These are phyloP conservation scores for Emmelina monodactyla DNA, from an alignment of 2,888 invertebrate genomes.

Conservation along the genomic window DNA sequence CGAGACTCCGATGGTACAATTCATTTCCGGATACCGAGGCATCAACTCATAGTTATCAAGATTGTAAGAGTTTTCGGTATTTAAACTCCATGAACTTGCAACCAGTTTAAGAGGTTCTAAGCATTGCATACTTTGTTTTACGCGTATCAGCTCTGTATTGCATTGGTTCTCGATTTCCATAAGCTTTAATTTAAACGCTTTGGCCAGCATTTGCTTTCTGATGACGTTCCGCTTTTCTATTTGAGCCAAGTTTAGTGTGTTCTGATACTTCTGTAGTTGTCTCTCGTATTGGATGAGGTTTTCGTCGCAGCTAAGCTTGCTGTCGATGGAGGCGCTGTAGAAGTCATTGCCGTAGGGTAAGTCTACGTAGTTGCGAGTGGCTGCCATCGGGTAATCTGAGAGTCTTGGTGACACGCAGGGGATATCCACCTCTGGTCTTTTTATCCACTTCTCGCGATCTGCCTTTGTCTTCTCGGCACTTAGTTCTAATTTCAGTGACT, in stretches of 20 bases:
- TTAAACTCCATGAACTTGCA: conserved; percentile 43
- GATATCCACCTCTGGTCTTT: background rate
- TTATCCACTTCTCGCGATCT: conserved; percentile 22
- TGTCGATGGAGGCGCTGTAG: conserved; percentile 35
- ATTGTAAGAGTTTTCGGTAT: conserved; percentile 28
- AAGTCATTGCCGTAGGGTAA: conserved; percentile 18
- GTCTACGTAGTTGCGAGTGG: conserved; percentile 17
- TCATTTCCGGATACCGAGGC: conserved; percentile 40
- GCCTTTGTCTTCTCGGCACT: conserved; percentile 43
- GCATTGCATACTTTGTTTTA: conserved; percentile 55
- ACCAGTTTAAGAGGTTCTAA: conserved; percentile 49
- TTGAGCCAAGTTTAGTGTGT: conserved; percentile 50
- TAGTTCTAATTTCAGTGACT: conserved; percentile 44
- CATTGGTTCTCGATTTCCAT: conserved; percentile 58
- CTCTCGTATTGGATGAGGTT: conserved; percentile 51
- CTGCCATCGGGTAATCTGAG: conserved; percentile 11
- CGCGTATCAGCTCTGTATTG: conserved; percentile 47
- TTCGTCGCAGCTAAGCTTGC: conserved; percentile 41
- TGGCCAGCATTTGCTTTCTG: conserved; percentile 52
- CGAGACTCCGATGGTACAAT: conserved; percentile 27
- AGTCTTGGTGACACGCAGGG: background rate
- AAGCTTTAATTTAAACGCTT: conserved; percentile 47
- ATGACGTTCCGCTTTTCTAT: conserved; percentile 55
- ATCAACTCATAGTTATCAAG: conserved; percentile 38
- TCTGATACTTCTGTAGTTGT: conserved; percentile 51